Conservation (phyloP, 2,113 vertebrate genomes). For the Microtus ochrogaster region DNA sequence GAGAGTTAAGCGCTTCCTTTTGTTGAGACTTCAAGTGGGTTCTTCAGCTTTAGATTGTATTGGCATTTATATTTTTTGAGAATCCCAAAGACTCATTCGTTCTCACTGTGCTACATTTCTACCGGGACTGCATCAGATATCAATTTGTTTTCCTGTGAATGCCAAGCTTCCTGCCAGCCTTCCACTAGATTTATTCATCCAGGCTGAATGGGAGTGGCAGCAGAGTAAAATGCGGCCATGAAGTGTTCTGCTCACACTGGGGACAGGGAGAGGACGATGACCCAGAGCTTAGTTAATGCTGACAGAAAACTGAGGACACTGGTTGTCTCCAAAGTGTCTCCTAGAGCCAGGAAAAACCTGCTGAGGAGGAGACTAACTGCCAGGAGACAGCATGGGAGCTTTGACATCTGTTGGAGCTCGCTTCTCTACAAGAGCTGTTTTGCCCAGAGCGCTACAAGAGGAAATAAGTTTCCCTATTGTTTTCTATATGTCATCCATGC, state of each 20-base stretch:
- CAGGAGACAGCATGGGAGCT: slow-evolving; percentile 18
- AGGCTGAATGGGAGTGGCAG: background rate
- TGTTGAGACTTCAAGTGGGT: background rate
- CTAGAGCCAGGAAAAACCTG: background rate
- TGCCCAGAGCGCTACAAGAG: background rate
- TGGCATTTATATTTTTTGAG: slow-evolving; percentile 60
- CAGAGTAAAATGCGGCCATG: background rate
- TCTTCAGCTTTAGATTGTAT: slow-evolving; percentile 32
- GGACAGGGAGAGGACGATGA: background rate
- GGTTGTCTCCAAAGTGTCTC: background rate
- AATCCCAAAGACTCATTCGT: slow-evolving; percentile 33
- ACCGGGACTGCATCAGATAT: slow-evolving; percentile 43
- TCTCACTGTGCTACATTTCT: slow-evolving; percentile 43
- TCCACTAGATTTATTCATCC: slow-evolving; percentile 1
- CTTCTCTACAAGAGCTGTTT: background rate
- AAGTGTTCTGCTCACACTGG: background rate
- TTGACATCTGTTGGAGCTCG: background rate
- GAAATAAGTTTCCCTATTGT: background rate
- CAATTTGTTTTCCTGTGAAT: slow-evolving; percentile 27
- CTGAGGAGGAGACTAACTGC: background rate
- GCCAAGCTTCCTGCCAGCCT: background rate
- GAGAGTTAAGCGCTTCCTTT: slow-evolving; percentile 23
- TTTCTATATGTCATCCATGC: background rate
- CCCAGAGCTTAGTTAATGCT: background rate
- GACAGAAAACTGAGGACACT: background rate